A percentile compares a stretch with the other conserved stretches of the same genome.
Conservation (phyloP, 2,113 vertebrate species). For the Osmerus mordax region DNA sequence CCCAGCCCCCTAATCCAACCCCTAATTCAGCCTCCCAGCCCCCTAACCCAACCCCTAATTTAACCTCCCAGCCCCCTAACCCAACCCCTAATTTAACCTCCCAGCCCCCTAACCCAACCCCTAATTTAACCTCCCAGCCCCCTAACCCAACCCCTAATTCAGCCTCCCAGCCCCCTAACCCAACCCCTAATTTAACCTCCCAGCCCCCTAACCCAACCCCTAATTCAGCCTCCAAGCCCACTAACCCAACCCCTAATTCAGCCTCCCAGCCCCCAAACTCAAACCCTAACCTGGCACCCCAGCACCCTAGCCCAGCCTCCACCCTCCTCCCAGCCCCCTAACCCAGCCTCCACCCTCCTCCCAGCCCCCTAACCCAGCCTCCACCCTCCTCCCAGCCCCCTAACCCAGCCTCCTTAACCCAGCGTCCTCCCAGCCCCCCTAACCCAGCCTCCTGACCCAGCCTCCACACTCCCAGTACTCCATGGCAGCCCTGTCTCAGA, state of each 20-base stretch:
- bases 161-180: background rate
- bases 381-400: background rate
- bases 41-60: slow-evolving; percentile 38
- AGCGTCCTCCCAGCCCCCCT: slow-evolving; percentile 25
- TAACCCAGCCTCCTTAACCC: no score
- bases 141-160: slow-evolving; percentile 10
- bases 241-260: no score
- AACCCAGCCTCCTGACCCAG: slow-evolving; percentile 47
- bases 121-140: slow-evolving; percentile 48
- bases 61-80: slow-evolving; percentile 31
- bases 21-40: no score
- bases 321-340: slow-evolving; percentile 4
- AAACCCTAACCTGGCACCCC: no score
- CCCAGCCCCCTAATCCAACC: no score
- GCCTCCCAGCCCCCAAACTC: no score
- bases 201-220: slow-evolving; percentile 23
- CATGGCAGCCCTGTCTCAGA: no score
- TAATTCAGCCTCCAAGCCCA: no score
- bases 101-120: background rate
- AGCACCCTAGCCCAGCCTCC: background rate
- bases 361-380: slow-evolving; percentile 44
- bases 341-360: slow-evolving; percentile 4
- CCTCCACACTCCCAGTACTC: no score
- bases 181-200: slow-evolving; percentile 3
- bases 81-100: slow-evolving; percentile 1